Percentiles rank a stretch among this genome's conserved stretches.
These are phyloP conservation scores for Triplophysa siluroides DNA, from an alignment of 2,113 vertebrate genomes.

Conservation along the genomic window DNA sequence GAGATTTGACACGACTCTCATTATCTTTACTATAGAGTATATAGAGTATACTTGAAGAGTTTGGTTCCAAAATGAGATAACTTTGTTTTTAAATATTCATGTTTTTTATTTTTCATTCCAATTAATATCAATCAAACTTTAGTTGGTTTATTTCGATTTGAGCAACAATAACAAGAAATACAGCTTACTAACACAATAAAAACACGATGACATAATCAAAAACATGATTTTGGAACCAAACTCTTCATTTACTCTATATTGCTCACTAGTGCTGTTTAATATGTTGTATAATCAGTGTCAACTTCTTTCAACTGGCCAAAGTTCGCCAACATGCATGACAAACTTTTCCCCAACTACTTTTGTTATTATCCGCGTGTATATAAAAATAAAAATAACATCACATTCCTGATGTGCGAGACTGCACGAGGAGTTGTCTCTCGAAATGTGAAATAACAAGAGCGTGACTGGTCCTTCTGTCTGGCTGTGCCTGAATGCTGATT, in stretches of 20 bases:
- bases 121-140: too few relatives aligned
- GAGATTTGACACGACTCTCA: neutral
- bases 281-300: too few relatives aligned
- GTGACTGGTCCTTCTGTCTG: slow-evolving; percentile 30
- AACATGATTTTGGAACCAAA: too few relatives aligned
- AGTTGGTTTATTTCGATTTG: too few relatives aligned
- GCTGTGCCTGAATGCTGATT: slow-evolving; percentile 30
- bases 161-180: too few relatives aligned
- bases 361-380: neutral
- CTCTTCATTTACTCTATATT: neutral
- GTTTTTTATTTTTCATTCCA: too few relatives aligned
- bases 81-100: too few relatives aligned
- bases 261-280: neutral
- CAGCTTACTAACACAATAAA: too few relatives aligned
- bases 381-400: neutral
- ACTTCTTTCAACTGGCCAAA: neutral
- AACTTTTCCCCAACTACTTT: slow-evolving; percentile 6
- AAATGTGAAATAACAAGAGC: slow-evolving; percentile 3
- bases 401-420: slow-evolving; percentile 3
- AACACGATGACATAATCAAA: too few relatives aligned
- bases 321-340: neutral
- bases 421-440: slow-evolving; percentile 39
- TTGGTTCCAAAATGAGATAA: too few relatives aligned
- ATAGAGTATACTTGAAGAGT: neutral
- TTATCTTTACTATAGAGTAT: neutral